Percentiles rank a stretch among this genome's conserved stretches.
Evolutionary conservation across 2,888 invertebrate species (phyloP).

Genomic region (Crepidodera aurea): DNA sequence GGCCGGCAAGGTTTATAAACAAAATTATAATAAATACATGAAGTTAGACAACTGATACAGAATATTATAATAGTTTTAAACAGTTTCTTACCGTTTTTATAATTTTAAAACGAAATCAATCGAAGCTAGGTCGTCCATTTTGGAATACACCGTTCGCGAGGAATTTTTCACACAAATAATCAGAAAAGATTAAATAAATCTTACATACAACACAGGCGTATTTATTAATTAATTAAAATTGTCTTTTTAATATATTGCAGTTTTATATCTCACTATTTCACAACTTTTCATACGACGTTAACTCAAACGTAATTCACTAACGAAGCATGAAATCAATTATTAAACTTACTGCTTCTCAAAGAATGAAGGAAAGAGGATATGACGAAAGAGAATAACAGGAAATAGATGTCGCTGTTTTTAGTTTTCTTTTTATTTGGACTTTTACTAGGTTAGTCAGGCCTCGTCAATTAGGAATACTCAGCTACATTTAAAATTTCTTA

Average conservation of each 20-base stretch:
- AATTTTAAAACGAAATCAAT: conserved; percentile 9
- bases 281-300: background rate
- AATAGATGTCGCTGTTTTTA: background rate
- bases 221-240: background rate
- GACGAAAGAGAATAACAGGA: background rate
- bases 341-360: background rate
- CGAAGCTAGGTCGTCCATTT: conserved; percentile 8
- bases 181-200: background rate
- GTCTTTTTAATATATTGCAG: no score
- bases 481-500: background rate
- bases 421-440: background rate
- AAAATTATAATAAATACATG: background rate
- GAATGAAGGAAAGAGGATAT: background rate
- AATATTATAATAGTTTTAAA: background rate
- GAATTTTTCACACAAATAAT: no score
- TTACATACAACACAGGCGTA: background rate
- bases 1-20: background rate
- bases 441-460: background rate
- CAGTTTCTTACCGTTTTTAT: background rate
- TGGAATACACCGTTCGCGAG: background rate
- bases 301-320: background rate
- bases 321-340: background rate
- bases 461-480: background rate
- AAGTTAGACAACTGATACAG: background rate
- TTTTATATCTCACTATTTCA: background rate